Base-by-base conservation (phyloP, 2,113 vertebrate species). In the Numenius arquata region DNA sequence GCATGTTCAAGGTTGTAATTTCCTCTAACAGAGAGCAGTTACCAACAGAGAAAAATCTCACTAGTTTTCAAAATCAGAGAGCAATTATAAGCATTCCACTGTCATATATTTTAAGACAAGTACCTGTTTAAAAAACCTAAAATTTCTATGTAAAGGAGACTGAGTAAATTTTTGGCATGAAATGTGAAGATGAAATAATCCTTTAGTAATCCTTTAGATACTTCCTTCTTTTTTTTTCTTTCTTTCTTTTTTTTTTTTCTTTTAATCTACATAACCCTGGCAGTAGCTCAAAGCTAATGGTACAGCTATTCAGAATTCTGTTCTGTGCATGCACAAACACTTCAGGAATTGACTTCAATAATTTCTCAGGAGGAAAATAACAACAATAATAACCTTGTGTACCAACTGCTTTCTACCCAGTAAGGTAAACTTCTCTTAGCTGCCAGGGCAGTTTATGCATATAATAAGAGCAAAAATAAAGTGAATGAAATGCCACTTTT, bases 321-420 rank as follows among this genome's bases (percentile, higher is more conserved):
- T 78, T 78, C 38, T 4, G 1, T 88, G 38, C 62, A 75, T 74
- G 62, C 22, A 62, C n/a, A 91, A 88, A 68, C 38, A 63, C 34
- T 80, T 88, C 21, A 80, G 14, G 21, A 73, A 80, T 20, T 78
- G 17, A 67, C 9, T 73, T 53, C 56, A 53, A 14, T 79, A 75
- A 84, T 79, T 84, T 75, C 73, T 84, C 55, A 70, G n/a, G 61
- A 91, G 48, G 50, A 75, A 94, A 91, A 63, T 11, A 79, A 18
- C 25, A 84, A 36, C 20, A 79, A 58, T 79, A 88, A 79, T 58
- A 84, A 84, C 29, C 38, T 79, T 52, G 27, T 52, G 29, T 79
- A 74, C 48, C 36, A 79, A 63, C 23, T 29, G 67, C 22, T 79
- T 84, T 74, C 36, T 52, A 26, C 61, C 62, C 30, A 75, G 56